phyloP scores from a whole-genome alignment of 2,797 vertebrate species.

The Gymnocypris eckloni region DNA sequence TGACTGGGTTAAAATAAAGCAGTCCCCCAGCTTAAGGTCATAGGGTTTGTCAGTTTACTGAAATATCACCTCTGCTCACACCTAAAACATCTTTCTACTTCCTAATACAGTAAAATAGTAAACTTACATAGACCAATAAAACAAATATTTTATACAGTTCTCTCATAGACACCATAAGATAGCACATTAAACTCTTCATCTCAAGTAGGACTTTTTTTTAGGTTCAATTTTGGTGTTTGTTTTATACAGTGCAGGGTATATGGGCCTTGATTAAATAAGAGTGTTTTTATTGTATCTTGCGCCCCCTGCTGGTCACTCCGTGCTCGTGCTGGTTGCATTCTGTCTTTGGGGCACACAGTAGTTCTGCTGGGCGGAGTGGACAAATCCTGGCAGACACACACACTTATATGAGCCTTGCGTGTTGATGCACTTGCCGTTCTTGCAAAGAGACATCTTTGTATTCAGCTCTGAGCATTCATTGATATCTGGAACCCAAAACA shows the following conservation, averaged over 20 bases:
- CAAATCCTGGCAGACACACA: constrained; percentile 90
- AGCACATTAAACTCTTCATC: constrained; percentile 78
- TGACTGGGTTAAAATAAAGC: constrained; percentile 72
- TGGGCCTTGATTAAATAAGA: constrained; percentile 76
- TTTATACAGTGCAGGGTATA: constrained; percentile 88
- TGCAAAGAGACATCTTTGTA: constrained; percentile 94
- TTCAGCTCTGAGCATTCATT: constrained; percentile 95
- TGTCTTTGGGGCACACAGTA: constrained; percentile 87
- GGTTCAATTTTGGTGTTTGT: constrained; percentile 71
- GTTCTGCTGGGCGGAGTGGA: constrained; percentile 88
- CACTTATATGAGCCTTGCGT: constrained; percentile 94
- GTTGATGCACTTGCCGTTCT: constrained; percentile 95
- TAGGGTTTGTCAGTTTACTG: constrained; percentile 86
- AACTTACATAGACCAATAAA: constrained; percentile 62
- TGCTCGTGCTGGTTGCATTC: constrained; percentile 73
- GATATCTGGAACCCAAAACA: constrained; percentile 81
- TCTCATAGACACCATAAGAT: constrained; percentile 67
- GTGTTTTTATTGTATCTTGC: constrained; percentile 66
- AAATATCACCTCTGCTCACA: constrained; percentile 68
- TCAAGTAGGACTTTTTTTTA: constrained; percentile 81
- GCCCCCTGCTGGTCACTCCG: constrained; percentile 79
- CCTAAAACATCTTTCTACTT: constrained; percentile 63
- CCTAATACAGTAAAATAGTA: constrained; percentile 63
- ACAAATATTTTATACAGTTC: constrained; percentile 75
- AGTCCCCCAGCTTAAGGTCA: constrained; percentile 81